Base-by-base conservation (phyloP, 2,888 invertebrate species). In the Heliconius charithonia region DNA sequence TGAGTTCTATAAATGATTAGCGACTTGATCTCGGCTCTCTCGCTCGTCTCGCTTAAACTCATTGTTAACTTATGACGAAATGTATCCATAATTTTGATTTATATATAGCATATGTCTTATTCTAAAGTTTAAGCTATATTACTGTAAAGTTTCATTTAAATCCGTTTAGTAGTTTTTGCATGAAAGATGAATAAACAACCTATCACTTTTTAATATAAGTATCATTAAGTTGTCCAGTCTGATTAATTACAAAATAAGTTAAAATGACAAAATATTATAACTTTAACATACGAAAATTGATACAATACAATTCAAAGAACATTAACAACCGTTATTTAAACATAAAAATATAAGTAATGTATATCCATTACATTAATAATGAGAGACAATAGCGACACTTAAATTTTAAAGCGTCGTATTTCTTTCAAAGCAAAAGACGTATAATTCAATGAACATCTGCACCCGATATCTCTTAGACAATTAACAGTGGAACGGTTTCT, bases 391-490 rank as follows among this genome's bases (percentile, higher is more conserved):
- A 87, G 87, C 84, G 84, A 87, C 85, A 87, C 85, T 88, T 86
- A 87, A 88, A 86, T 84, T 90, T 90, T 89, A 89, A 91, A 89
- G 88, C 85, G 87, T 88, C 93, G 88, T 93, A 94, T 90, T 91
- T 94, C 94, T 90, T 85, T 93, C 92, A 85, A 85, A 92, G 87
- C 87, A 87, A 82, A 82, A 84, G 87, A 89, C 83, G 86, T 88
- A 90, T 92, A 92, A 92, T 88, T 93, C 89, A 92, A 87, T 83
- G 84, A 92, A 93, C 95, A 95, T 95, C 93, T 95, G 95, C 91
- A 93, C 89, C 87, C 92, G 86, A 93, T 94, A 92, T 93, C 93
- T 92, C 90, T 91, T 87, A 88, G 89, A 91, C 93, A 94, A 95
- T 94, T 94, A 95, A 94, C 90, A 92, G 87, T 87, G 87, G 87